phyloP scores from a whole-genome alignment of 2,113 vertebrate species.

The Scortum barcoo region DNA sequence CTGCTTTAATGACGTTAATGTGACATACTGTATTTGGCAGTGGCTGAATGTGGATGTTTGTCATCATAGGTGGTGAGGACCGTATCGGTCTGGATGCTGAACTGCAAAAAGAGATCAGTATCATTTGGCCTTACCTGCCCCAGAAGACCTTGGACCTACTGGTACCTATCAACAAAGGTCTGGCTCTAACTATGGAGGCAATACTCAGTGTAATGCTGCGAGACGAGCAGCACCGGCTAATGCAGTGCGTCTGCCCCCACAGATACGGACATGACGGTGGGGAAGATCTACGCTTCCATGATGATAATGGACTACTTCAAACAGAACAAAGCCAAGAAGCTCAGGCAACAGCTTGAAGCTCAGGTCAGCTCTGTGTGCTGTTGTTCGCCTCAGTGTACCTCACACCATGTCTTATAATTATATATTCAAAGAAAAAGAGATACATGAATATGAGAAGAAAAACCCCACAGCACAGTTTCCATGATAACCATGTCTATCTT shows the following conservation, averaged over 20 bases:
- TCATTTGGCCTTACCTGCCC: slow-evolving; percentile 98
- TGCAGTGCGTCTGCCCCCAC: slow-evolving; percentile 46
- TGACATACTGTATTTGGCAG: background rate
- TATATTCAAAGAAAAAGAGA: background rate
- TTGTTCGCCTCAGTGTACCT: background rate
- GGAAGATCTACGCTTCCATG: slow-evolving; percentile 99
- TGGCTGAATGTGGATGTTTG: slow-evolving; percentile 24
- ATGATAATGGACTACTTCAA: slow-evolving; percentile 99
- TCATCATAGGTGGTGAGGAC: slow-evolving; percentile 92
- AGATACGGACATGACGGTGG: slow-evolving; percentile 98
- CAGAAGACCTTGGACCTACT: slow-evolving; percentile 96
- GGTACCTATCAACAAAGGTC: slow-evolving; percentile 98
- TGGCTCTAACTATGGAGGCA: slow-evolving; percentile 40
- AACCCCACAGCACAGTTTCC: background rate
- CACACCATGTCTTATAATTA: background rate
- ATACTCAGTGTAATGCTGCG: background rate
- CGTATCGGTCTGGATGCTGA: slow-evolving; percentile 92
- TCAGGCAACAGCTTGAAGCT: slow-evolving; percentile 93
- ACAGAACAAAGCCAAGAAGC: slow-evolving; percentile 97
- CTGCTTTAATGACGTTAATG: background rate
- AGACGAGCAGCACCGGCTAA: slow-evolving; percentile 24
- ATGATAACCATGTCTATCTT: background rate
- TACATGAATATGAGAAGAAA: background rate
- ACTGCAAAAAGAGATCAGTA: slow-evolving; percentile 96
- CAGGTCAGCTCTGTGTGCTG: slow-evolving; percentile 84